Evolutionary conservation across 2,113 vertebrate genomes (phyloP).

Genomic region (Anguilla rostrata): DNA sequence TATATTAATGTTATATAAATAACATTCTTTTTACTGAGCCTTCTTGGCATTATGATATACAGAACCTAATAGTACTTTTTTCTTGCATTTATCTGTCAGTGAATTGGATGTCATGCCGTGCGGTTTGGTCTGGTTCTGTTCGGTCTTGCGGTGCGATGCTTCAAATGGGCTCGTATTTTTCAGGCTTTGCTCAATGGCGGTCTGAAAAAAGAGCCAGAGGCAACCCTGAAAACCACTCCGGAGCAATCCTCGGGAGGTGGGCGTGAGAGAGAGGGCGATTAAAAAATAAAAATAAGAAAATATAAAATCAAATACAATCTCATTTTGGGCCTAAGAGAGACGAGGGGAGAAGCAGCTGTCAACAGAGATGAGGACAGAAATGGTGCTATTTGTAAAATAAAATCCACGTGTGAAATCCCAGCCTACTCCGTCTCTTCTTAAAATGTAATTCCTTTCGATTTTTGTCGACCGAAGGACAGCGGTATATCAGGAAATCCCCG

Average conservation of each 20-base stretch:
- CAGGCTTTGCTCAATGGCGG: background rate
- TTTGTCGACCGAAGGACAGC: background rate
- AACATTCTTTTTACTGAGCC: conserved; percentile 12
- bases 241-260: background rate
- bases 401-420: background rate
- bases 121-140: no score
- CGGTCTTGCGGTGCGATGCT: no score
- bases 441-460: background rate
- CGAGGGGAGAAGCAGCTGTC: background rate
- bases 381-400: background rate
- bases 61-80: background rate
- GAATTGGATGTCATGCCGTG: no score
- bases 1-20: background rate
- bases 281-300: background rate
- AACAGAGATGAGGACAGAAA: background rate
- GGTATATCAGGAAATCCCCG: background rate
- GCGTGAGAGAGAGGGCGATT: background rate
- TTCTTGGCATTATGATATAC: conserved; percentile 44
- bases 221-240: background rate
- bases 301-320: background rate
- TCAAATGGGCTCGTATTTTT: background rate
- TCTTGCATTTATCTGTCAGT: no score
- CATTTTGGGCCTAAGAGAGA: background rate
- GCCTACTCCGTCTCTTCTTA: background rate
- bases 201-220: background rate